Evolutionary conservation across 2,797 vertebrate genomes (phyloP), one percentile per base, ranked within the genome.

Genomic region (Sebastes kiyomatsui): DNA sequence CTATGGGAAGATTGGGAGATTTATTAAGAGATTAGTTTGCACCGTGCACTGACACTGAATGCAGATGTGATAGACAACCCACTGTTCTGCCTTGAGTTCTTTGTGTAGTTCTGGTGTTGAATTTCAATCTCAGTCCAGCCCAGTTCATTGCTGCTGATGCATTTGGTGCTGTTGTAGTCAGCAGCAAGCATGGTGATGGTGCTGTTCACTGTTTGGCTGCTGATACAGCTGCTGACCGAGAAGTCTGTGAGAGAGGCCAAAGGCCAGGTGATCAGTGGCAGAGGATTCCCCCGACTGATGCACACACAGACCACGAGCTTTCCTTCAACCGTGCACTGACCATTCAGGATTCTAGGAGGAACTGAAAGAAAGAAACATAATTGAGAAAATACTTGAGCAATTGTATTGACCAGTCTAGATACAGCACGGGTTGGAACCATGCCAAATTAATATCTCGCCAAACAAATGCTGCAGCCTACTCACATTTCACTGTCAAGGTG

Each of bases 271-370:
- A 87, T 73, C 1, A 2, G 55, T 27, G 86, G 22, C 5, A 70
- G n/a, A 2, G 87, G 84, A 78, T 88, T 86, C 56, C 89, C 87
- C 32, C 58, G 7, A 62, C 76, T 82, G 65, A 72, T 66, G 54
- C 80, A 83, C 38, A 64, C 33, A 30, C 82, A 87, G 25, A 76
- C 32, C 30, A 77, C 52, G 2, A n/a, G 56, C 27, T 72, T 30
- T 38, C 71, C 77, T 23, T 62, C 11, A 7, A 56, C 14, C 18
- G 2, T 2, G 22, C 80, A 88, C 10, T 27, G 49, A 30, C 8
- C 32, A 5, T 49, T 46, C 3, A 75, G 70, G 38, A 83, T 69
- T 58, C 28, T 60, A 30, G 85, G 72, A 20, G 49, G 5, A 77
- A 69, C 83, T 84, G 18, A 72, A 9, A 54, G 49, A 58, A 65